Conservation (phyloP, 2,888 invertebrate species). For the Macrophya annulata region DNA sequence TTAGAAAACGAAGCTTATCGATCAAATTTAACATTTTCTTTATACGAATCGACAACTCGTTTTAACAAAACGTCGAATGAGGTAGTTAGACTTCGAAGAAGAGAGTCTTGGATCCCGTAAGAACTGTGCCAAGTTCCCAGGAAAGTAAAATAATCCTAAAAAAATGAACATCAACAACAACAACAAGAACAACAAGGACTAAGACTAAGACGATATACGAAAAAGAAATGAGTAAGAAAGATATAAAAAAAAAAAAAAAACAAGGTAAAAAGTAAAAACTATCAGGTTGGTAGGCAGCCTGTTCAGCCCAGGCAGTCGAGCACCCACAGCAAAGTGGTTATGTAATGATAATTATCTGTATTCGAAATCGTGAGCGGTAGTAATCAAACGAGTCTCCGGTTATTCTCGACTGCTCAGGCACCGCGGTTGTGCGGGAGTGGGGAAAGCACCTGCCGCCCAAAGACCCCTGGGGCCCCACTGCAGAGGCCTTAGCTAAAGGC, state of each 20-base stretch:
- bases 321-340: constrained; percentile 63
- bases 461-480: constrained; percentile 44
- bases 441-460: constrained; percentile 54
- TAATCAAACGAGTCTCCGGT: constrained; percentile 69
- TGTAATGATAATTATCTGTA: constrained; percentile 71
- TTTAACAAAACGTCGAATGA: neutral
- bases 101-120: neutral
- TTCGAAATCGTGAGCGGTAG: constrained; percentile 67
- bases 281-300: neutral
- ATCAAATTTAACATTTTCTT: neutral
- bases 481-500: constrained; percentile 28
- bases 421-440: constrained; percentile 44
- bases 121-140: constrained; percentile 17
- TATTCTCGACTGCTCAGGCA: constrained; percentile 34
- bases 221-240: constrained; percentile 4
- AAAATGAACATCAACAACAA: constrained; percentile 7
- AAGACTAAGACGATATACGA: neutral
- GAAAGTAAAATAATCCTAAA: neutral
- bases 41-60: too few species aligned
- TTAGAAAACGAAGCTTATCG: neutral
- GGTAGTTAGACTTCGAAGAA: neutral
- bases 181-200: neutral
- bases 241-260: constrained; percentile 8
- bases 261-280: constrained; percentile 46
- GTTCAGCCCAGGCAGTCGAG: constrained; percentile 56